These are phyloP conservation scores for Trichoplusia ni DNA, from an alignment of 1,140 invertebrate species.

Conservation along the genomic window DNA sequence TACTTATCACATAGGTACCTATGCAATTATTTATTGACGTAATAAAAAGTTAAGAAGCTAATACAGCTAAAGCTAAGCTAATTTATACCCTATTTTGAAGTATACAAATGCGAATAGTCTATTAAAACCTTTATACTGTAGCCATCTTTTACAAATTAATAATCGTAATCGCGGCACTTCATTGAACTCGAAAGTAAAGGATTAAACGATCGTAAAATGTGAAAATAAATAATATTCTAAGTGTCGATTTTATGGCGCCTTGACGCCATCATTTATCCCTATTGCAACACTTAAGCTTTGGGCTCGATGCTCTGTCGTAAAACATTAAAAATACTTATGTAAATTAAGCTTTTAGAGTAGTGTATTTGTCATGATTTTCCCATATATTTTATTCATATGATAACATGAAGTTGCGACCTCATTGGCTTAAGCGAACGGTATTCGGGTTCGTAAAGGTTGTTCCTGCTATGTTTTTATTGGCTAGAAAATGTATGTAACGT, in stretches of 20 bases:
- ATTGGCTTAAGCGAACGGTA: neutral
- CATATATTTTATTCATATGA: slow-evolving; percentile 9
- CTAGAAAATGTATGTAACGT: neutral
- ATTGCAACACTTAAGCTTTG: neutral
- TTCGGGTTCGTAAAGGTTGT: neutral
- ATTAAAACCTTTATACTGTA: too few relatives aligned
- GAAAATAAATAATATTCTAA: neutral
- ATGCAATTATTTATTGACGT: too few relatives aligned
- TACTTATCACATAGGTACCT: too few relatives aligned
- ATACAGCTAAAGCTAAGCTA: too few relatives aligned
- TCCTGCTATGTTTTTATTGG: slow-evolving; percentile 8
- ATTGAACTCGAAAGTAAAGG: too few relatives aligned
- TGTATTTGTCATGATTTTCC: slow-evolving; percentile 8
- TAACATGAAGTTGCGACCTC: slow-evolving; percentile 4
- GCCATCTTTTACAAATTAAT: too few relatives aligned
- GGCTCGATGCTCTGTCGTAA: neutral
- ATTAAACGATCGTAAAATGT: neutral
- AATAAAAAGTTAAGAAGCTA: too few relatives aligned
- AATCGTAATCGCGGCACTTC: too few relatives aligned
- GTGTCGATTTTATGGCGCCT: neutral
- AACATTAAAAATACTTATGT: slow-evolving; percentile 25
- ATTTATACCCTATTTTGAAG: too few relatives aligned
- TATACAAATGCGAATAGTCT: too few relatives aligned
- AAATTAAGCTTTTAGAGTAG: slow-evolving; percentile 16
- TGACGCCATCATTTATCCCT: slow-evolving; percentile 5